Base-by-base conservation (phyloP, 1,140 invertebrate species). In the Eriocheir sinensis region DNA sequence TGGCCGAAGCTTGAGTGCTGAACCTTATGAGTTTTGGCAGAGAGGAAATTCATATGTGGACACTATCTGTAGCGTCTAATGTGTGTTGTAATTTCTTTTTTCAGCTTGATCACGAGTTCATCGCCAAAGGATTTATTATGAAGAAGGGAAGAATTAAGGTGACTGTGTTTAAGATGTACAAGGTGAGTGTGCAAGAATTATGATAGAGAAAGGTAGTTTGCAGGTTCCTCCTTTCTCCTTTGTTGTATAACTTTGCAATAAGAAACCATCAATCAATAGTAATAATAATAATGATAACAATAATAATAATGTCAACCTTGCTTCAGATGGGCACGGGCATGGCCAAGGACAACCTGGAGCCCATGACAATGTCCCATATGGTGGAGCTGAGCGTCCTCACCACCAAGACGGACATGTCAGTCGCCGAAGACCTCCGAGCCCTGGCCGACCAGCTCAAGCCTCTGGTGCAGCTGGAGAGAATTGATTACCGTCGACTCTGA, bases 141-240 rank as follows among this genome's bases (percentile, higher is more conserved):
- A 97, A 99, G 89, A 99, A 99, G 97, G 99, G 99, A 0, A 97
- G 99, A 96, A 99, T 99, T 98, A 99, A 99, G 97, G 98, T 99
- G 2, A 99, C 98, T 2, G 99, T 99, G 0, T 98, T 98, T 0
- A 99, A 99, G 97, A 98, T 99, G 17, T 99, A 98, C 96, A 99
- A 99, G 96, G 97, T 97, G 96, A 92, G 91, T 91, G 27, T 40
- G 53, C n/a, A 72, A 15, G 80, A 34, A 36, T n/a, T n/a, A n/a
- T n/a, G n/a, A n/a, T 72, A 48, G 44, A 48, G 44, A 6, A 6
- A 48, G 21, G 48, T 53, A 21, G 9, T 53, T n/a, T 53, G 48
- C 12, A 2, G 9, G 48, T 53, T 21, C 21, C 12, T 21, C 44
- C 44, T 3, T 53, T 53, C 12, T 53, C 48, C 27, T 79, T 60